Percentiles rank a stretch among this genome's conserved stretches.
Evolutionary conservation across 2,113 vertebrate species (phyloP).

Genomic region (Calyptommatus sinebrachiatus): DNA sequence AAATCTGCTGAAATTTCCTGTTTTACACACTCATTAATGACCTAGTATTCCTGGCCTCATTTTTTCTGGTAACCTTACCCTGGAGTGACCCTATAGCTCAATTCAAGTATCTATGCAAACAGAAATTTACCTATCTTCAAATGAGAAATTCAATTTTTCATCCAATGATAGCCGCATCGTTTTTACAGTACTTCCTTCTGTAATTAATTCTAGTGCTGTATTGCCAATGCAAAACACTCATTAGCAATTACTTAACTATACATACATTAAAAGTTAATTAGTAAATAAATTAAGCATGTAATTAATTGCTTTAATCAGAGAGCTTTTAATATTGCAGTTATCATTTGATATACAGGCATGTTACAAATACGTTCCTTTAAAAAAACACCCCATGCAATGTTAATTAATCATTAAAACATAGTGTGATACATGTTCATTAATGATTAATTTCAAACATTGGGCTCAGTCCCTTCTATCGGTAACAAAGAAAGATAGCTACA

Average conservation of each 20-base stretch:
- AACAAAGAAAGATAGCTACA: conserved; percentile 46
- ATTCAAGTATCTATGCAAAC: neutral
- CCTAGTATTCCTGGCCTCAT: no score
- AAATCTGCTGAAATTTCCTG: no score
- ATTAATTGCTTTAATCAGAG: conserved; percentile 72
- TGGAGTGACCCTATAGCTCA: neutral
- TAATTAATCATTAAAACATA: conserved; percentile 82
- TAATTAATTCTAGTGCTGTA: conserved; percentile 63
- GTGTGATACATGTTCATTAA: conserved; percentile 76
- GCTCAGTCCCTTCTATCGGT: conserved; percentile 60
- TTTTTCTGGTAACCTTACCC: no score
- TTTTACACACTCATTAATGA: no score
- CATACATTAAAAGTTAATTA: conserved; percentile 76
- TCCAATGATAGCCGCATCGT: conserved; percentile 50
- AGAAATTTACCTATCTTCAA: neutral
- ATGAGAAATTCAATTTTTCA: conserved; percentile 39
- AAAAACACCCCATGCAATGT: conserved; percentile 61
- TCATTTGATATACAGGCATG: conserved; percentile 69
- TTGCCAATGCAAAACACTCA: conserved; percentile 71
- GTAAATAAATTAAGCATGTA: conserved; percentile 75
- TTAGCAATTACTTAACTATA: conserved; percentile 73
- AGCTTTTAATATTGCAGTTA: conserved; percentile 72
- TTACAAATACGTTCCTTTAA: conserved; percentile 74
- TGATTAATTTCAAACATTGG: conserved; percentile 73
- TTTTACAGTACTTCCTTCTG: conserved; percentile 53